Evolutionary conservation across 2,888 invertebrate species (phyloP).

Genomic region (Sarcophaga caerulescens): DNA sequence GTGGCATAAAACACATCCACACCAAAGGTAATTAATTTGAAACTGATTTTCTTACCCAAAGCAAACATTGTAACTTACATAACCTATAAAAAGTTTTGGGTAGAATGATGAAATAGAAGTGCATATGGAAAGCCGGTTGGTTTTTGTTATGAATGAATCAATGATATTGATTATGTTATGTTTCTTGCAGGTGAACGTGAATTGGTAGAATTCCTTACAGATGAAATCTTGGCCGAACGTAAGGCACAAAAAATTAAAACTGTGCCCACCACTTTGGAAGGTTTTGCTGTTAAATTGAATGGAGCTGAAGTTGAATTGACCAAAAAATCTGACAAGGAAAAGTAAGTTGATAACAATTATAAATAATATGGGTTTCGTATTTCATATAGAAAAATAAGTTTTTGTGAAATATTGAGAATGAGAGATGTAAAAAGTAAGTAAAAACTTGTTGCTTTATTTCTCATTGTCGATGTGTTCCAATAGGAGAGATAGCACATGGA

Average conservation of each 20-base stretch:
- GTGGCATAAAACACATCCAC: conserved; percentile 85
- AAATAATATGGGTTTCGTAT: not conserved
- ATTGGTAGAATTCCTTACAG: conserved; percentile 93
- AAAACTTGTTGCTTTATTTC: no score
- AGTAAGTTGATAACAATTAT: conserved; percentile 70
- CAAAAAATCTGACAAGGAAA: conserved; percentile 87
- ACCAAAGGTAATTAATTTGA: conserved; percentile 85
- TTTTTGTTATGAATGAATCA: not conserved
- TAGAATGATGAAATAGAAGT: conserved; percentile 43
- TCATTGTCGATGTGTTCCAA: no score
- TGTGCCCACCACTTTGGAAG: conserved; percentile 89
- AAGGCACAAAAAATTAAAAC: conserved; percentile 89
- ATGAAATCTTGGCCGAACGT: conserved; percentile 96
- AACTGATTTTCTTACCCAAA: not conserved
- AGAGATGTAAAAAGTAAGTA: no score
- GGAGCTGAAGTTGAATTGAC: conserved; percentile 93
- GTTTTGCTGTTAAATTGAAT: conserved; percentile 89
- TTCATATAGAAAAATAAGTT: no score
- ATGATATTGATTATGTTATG: no score
- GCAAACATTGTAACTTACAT: conserved; percentile 72
- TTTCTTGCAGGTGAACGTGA: conserved; percentile 88
- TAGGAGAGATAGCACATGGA: no score
- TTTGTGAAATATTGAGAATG: no score
- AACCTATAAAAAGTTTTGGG: conserved; percentile 72
- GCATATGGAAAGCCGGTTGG: conserved; percentile 45